Conservation (phyloP, 2,797 vertebrate genomes). For the Gymnothorax reevesii region DNA sequence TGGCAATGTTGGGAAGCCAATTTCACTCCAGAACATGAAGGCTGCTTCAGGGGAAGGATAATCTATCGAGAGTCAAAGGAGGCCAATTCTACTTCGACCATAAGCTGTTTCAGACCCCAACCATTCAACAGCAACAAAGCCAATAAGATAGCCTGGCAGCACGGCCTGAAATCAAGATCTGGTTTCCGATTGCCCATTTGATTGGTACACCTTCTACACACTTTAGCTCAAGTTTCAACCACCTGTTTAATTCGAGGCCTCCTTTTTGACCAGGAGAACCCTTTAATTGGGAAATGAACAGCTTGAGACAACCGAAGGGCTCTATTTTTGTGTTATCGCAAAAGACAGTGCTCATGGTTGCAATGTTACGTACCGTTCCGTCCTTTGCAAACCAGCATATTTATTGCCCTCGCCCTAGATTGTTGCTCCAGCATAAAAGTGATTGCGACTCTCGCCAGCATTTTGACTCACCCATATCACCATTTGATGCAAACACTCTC, state of each 20-base stretch:
- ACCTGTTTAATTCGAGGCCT: background rate
- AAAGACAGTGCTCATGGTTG: too few relatives aligned
- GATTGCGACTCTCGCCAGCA: too few relatives aligned
- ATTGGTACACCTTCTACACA: background rate
- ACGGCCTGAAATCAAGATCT: background rate
- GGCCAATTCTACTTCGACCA: background rate
- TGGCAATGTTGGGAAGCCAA: constrained; percentile 8
- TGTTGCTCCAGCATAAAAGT: too few relatives aligned
- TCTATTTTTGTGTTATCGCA: too few relatives aligned
- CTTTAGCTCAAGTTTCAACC: background rate
- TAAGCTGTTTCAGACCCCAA: background rate
- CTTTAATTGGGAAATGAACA: background rate
- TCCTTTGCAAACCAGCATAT: too few relatives aligned
- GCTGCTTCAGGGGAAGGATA: background rate
- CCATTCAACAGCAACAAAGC: background rate
- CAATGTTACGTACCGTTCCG: too few relatives aligned
- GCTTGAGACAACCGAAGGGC: background rate
- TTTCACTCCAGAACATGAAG: background rate
- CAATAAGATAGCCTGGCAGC: background rate
- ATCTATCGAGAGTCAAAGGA: background rate
- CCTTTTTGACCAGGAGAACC: background rate
- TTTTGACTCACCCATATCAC: too few relatives aligned
- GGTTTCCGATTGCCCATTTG: background rate
- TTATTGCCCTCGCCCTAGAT: too few relatives aligned
- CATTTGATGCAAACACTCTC: too few relatives aligned